Evolutionary conservation across 2,888 invertebrate genomes (phyloP).

Genomic region (Ypsolopha sequella): DNA sequence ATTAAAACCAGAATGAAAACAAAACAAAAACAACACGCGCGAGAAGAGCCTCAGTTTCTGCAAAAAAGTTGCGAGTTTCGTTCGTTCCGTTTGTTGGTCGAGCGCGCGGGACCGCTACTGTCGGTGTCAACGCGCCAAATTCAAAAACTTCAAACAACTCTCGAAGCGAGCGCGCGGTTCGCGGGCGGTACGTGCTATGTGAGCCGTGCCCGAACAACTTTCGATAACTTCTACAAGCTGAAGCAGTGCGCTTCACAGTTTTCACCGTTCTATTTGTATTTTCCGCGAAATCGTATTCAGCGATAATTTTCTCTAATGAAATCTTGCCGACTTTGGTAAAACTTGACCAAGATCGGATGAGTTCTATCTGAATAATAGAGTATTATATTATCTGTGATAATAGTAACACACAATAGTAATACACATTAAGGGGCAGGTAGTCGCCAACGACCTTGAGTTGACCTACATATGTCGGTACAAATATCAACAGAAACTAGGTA

Average conservation of each 20-base stretch:
- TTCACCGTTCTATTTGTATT: constrained; percentile 7
- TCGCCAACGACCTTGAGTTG: too few relatives aligned
- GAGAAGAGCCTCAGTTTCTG: neutral
- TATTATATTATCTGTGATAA: too few relatives aligned
- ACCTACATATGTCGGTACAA: too few relatives aligned
- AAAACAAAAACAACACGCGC: constrained; percentile 6
- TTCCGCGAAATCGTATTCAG: neutral
- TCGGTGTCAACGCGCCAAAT: constrained; percentile 51
- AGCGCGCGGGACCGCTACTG: constrained; percentile 22
- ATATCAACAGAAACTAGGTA: too few relatives aligned
- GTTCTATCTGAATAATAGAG: too few relatives aligned
- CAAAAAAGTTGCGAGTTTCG: neutral
- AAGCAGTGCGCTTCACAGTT: constrained; percentile 6
- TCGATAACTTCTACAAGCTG: constrained; percentile 6
- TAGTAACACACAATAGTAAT: too few relatives aligned
- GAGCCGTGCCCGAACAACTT: neutral
- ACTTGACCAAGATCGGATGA: too few relatives aligned
- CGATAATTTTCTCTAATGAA: neutral
- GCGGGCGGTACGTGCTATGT: constrained; percentile 4
- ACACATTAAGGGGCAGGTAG: too few relatives aligned
- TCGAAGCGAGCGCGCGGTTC: constrained; percentile 11
- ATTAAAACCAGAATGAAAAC: neutral
- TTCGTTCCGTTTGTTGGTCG: constrained; percentile 6
- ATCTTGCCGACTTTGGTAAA: constrained; percentile 10
- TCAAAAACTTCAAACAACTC: constrained; percentile 25